Evolutionary conservation across 1,140 invertebrate genomes (phyloP).

Genomic region (Trichonephila clavata): DNA sequence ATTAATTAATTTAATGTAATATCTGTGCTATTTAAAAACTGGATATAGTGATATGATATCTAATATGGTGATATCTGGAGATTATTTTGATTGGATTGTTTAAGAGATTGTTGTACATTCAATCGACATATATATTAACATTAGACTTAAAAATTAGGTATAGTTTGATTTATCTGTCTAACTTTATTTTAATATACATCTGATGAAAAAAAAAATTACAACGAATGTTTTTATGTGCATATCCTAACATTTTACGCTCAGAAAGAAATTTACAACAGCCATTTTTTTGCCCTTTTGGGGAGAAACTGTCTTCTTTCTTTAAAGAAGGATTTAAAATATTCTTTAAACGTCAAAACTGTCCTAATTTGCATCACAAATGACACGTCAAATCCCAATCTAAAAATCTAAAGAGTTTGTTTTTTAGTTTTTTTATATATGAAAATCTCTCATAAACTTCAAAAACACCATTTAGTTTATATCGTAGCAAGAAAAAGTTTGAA

Average conservation of each 20-base stretch:
- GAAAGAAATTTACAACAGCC: neutral
- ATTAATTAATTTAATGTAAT: too few relatives aligned
- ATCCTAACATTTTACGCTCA: neutral
- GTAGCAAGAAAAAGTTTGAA: neutral
- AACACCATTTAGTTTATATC: neutral
- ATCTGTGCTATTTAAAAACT: too few relatives aligned
- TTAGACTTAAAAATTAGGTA: too few relatives aligned
- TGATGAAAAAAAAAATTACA: too few relatives aligned
- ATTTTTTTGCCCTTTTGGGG: neutral
- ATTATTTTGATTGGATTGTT: too few relatives aligned
- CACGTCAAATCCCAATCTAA: neutral
- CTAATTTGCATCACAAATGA: constrained; percentile 26
- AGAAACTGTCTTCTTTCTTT: neutral
- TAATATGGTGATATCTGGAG: too few relatives aligned
- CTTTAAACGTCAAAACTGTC: neutral
- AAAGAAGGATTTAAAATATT: neutral
- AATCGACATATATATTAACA: too few relatives aligned
- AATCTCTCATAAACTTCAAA: neutral
- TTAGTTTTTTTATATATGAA: neutral
- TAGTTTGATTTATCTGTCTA: too few relatives aligned
- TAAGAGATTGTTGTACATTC: too few relatives aligned
- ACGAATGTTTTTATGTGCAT: neutral
- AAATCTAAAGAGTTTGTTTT: neutral
- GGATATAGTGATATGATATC: too few relatives aligned
- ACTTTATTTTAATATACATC: too few relatives aligned